Evolutionary conservation across 1,140 invertebrate genomes (phyloP).

Genomic region (Caenorhabditis tropicalis): DNA sequence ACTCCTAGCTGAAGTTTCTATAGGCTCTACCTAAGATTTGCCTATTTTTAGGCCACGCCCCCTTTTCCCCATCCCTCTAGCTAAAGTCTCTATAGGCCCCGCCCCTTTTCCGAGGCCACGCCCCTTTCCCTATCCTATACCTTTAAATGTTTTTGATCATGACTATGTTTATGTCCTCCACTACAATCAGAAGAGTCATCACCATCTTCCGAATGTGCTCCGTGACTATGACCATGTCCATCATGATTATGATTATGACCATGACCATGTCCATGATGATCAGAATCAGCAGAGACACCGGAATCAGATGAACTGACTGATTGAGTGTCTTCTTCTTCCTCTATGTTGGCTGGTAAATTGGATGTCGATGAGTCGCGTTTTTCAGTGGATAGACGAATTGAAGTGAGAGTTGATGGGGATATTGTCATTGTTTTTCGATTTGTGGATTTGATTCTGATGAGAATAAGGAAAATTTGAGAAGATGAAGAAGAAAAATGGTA

Average conservation of each 20-base stretch:
- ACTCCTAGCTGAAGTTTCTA: too few species aligned
- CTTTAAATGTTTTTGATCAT: not conserved
- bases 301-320: conserved; percentile 25
- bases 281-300: not conserved
- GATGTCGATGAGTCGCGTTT: conserved; percentile 1
- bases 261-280: not conserved
- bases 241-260: not conserved
- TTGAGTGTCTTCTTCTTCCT: conserved; percentile 17
- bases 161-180: not conserved
- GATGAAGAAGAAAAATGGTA: not conserved
- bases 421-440: not conserved
- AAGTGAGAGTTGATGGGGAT: not conserved
- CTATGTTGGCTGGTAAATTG: not conserved
- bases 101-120: too few species aligned
- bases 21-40: too few species aligned
- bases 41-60: too few species aligned
- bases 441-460: not conserved
- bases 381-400: not conserved
- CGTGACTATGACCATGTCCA: not conserved
- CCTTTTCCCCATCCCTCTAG: too few species aligned
- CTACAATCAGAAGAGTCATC: not conserved
- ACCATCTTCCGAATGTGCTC: not conserved
- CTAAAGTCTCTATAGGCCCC: too few species aligned
- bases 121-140: not conserved
- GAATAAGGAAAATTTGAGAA: not conserved